Conservation (phyloP, 2,113 vertebrate genomes). For the Oreochromis tanganicae region DNA sequence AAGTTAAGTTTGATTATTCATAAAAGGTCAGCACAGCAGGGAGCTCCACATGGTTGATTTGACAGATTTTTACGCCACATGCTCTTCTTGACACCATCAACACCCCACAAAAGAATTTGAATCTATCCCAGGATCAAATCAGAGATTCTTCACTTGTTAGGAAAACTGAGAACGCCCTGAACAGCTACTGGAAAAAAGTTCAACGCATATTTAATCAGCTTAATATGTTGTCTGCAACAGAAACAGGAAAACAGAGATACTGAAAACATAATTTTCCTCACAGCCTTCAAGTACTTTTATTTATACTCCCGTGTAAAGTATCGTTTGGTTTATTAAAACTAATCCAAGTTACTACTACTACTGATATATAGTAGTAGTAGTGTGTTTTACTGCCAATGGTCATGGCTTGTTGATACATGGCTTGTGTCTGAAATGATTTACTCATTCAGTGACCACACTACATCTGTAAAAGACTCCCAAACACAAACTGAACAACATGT, state of each 20-base stretch:
- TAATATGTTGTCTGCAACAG: not conserved
- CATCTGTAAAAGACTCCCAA: too few species aligned
- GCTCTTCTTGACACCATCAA: not conserved
- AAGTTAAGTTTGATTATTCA: not conserved
- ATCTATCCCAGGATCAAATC: not conserved
- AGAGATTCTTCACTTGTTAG: not conserved
- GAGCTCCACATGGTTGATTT: not conserved
- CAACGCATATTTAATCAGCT: not conserved
- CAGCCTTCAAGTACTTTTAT: not conserved
- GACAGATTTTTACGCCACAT: not conserved
- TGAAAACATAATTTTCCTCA: not conserved
- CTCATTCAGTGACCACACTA: too few species aligned
- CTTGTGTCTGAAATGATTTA: too few species aligned
- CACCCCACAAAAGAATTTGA: not conserved
- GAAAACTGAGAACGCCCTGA: accelerated
- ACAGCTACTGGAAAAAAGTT: not conserved
- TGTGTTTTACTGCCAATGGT: too few species aligned
- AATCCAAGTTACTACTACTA: too few species aligned
- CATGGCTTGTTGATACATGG: too few species aligned
- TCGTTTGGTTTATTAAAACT: not conserved
- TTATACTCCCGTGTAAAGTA: not conserved
- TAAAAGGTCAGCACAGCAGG: not conserved
- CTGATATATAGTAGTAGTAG: too few species aligned
- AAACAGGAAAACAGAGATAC: not conserved
- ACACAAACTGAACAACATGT: too few species aligned